Base-by-base conservation (phyloP, 2,888 invertebrate species). In the Limnephilus lunatus region DNA sequence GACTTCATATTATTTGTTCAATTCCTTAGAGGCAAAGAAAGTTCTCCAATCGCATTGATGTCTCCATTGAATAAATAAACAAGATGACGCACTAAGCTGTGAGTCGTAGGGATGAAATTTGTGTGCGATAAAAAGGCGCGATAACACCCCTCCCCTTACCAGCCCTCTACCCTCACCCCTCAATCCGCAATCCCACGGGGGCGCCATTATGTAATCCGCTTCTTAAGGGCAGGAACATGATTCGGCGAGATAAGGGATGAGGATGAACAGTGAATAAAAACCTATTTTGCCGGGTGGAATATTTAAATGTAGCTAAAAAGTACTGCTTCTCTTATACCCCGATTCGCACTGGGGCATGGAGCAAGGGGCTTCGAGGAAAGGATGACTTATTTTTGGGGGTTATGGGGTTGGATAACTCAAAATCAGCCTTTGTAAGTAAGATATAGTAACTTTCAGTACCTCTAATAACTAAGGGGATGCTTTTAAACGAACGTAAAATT, bases 131-230 rank as follows among this genome's bases (percentile, higher is more conserved):
- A 91, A 91, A 81, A 81, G 90, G 88, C 80, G 85, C 68, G 88
- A 85, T 90, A 91, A 90, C 81, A 89, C 80, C 81, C 31, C 1
- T n/a, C 68, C 68, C 68, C 68, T 82, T 53, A 80, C 92, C 87
- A 80, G 53, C 82, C 82, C 30, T 89, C 82, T 81, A 44, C 91
- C 53, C 89, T 87, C 82, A 5, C 32, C 85, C 32, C 86, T 48
- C 39, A 88, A 31, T 44, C 87, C 82, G 31, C 85, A 39, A 82
- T 89, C 90, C 92, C 90, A 31, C 80, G 81, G 90, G 91, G 92
- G 91, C 80, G 90, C 85, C 80, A 92, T 92, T 92, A 92, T 90
- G 91, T 92, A 92, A 92, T 92, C 92, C 91, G 86, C 92, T 91
- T 88, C 91, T 92, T 91, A 91, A 85, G 89, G 85, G 89, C 81